A percentile compares a stretch with the other conserved stretches of the same genome.
These are phyloP conservation scores for Hydropotes inermis DNA, from an alignment of 2,113 vertebrate species.

Conservation along the genomic window DNA sequence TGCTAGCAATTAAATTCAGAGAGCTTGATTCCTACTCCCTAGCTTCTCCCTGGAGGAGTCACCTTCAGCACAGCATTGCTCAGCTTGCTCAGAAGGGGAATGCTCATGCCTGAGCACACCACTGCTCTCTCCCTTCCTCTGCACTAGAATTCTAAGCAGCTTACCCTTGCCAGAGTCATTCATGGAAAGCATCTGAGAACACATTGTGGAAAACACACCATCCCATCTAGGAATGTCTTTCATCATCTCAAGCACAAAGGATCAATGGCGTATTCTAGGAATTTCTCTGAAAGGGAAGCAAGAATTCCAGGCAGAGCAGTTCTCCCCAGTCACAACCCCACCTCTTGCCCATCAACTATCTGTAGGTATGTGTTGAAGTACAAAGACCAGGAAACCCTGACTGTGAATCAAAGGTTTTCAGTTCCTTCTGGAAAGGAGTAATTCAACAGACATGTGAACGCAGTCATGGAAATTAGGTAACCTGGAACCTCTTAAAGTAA, in stretches of 20 bases:
- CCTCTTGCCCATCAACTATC: background rate
- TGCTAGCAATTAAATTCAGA: background rate
- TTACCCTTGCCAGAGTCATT: constrained; percentile 52
- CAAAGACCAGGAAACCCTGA: background rate
- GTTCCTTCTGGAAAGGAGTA: background rate
- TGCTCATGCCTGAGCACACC: background rate
- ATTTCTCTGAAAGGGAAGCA: background rate
- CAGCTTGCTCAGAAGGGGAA: background rate
- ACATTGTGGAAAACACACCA: background rate
- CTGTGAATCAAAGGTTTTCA: background rate
- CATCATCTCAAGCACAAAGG: background rate
- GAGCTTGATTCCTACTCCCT: background rate
- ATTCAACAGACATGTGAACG: background rate
- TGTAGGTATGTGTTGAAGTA: background rate
- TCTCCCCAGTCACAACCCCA: background rate
- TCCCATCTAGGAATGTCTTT: background rate
- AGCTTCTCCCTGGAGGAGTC: background rate
- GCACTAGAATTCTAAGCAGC: background rate
- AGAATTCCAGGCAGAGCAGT: background rate
- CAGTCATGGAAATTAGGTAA: background rate
- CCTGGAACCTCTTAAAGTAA: background rate
- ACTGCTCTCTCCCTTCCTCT: background rate
- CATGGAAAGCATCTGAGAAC: constrained; percentile 33
- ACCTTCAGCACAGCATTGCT: background rate
- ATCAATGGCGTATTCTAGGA: background rate